These are phyloP conservation scores for Ladona fulva DNA, from an alignment of 1,140 invertebrate genomes.

Conservation along the genomic window DNA sequence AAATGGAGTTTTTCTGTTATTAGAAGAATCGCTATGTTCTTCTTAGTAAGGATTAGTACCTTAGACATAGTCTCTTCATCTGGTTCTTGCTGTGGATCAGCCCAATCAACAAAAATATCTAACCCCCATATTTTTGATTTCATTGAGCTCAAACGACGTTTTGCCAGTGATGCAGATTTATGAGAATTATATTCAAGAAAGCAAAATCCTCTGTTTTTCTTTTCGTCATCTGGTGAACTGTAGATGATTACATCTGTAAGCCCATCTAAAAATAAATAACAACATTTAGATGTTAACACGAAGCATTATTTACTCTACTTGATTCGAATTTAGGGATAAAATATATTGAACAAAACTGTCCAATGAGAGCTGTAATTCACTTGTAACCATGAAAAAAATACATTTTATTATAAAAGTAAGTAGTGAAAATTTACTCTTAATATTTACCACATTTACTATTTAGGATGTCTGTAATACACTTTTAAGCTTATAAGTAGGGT, in stretches of 20 bases:
- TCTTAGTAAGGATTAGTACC: conserved; percentile 41
- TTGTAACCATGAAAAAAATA: too few relatives aligned
- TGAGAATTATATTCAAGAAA: conserved; percentile 99
- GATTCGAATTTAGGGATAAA: too few relatives aligned
- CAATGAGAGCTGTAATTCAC: too few relatives aligned
- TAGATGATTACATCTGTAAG: conserved; percentile 98
- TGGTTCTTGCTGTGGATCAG: conserved; percentile 97
- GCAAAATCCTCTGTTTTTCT: conserved; percentile 99
- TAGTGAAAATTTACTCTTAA: too few relatives aligned
- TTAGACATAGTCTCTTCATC: conserved; percentile 98
- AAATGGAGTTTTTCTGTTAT: background rate
- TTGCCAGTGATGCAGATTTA: conserved; percentile 95
- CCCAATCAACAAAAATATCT: conserved; percentile 99
- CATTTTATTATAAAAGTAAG: too few relatives aligned
- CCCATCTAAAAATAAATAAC: conserved; percentile 67
- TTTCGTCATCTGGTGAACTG: conserved; percentile 96
- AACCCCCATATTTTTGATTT: conserved; percentile 95
- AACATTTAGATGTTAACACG: too few relatives aligned
- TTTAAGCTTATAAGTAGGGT: background rate
- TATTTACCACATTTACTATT: too few relatives aligned
- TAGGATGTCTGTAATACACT: too few relatives aligned
- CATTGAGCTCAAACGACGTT: conserved; percentile 84
- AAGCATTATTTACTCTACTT: too few relatives aligned
- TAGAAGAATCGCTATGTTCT: too few relatives aligned
- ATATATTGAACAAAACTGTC: too few relatives aligned